phyloP scores from a whole-genome alignment of 2,113 vertebrate genomes.

The Meriones unguiculatus region DNA sequence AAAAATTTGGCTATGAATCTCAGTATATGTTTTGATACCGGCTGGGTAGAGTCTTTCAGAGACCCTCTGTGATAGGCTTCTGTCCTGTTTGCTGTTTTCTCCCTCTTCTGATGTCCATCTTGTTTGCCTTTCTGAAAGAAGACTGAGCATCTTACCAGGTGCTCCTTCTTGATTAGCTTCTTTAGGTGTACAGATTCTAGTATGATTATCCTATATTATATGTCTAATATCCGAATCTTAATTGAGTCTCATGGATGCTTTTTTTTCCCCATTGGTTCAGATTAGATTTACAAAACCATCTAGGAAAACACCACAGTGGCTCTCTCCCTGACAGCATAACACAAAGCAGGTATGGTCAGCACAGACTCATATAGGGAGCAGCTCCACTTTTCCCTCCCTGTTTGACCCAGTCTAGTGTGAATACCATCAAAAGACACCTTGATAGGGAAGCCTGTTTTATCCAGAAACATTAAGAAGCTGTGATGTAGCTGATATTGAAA shows the following conservation, averaged over 20 bases:
- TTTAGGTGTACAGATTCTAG: too few relatives aligned
- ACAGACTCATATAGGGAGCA: neutral
- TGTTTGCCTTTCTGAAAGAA: too few relatives aligned
- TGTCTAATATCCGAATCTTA: neutral
- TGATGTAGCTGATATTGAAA: neutral
- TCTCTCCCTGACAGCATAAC: neutral
- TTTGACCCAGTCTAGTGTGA: neutral
- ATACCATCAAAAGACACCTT: neutral
- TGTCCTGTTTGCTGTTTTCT: too few relatives aligned
- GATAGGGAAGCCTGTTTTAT: slow-evolving; percentile 1
- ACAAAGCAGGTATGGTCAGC: neutral
- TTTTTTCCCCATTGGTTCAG: neutral
- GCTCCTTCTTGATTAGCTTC: too few relatives aligned
- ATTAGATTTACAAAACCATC: slow-evolving; percentile 19
- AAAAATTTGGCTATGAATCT: too few relatives aligned
- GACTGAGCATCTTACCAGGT: too few relatives aligned
- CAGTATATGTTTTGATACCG: too few relatives aligned
- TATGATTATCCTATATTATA: too few relatives aligned
- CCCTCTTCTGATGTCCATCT: too few relatives aligned
- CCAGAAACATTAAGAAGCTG: neutral
- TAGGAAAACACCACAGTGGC: neutral
- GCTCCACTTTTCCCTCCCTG: too few relatives aligned
- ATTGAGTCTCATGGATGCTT: neutral
- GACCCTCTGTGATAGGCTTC: too few relatives aligned
- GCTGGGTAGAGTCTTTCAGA: too few relatives aligned